A percentile compares a stretch with the other conserved stretches of the same genome.
Evolutionary conservation across 2,797 vertebrate species (phyloP).

Genomic region (Phrynocephalus forsythii): DNA sequence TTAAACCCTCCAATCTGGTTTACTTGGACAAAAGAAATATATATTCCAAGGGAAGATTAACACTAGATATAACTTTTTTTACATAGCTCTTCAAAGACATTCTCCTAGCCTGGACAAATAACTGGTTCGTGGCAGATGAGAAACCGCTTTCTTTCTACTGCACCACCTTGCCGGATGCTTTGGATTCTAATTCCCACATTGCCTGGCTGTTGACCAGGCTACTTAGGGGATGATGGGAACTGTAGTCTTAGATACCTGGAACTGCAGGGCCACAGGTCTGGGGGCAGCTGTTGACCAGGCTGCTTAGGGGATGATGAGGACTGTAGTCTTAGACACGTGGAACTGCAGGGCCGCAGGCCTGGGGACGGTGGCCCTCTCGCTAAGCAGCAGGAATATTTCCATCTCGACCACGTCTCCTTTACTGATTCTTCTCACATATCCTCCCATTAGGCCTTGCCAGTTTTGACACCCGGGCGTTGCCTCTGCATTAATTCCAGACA

Average conservation of each 20-base stretch:
- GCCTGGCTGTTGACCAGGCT: not conserved
- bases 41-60: no score
- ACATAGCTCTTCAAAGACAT: no score
- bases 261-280: not conserved
- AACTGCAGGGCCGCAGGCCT: not conserved
- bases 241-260: not conserved
- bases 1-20: no score
- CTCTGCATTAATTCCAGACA: conserved; percentile 8
- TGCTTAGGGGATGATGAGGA: not conserved
- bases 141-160: not conserved
- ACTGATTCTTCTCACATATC: not conserved
- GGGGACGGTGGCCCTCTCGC: not conserved
- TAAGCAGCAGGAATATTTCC: not conserved
- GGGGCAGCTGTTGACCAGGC: not conserved
- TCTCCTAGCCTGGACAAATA: no score
- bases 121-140: no score
- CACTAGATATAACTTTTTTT: no score
- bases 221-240: not conserved
- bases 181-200: not conserved
- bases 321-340: not conserved
- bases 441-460: not conserved
- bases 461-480: not conserved
- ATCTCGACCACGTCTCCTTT: not conserved
- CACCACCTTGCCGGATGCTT: not conserved
- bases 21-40: no score